Evolutionary conservation across 2,113 vertebrate species (phyloP).

Genomic region (Kobus ellipsiprymnus): DNA sequence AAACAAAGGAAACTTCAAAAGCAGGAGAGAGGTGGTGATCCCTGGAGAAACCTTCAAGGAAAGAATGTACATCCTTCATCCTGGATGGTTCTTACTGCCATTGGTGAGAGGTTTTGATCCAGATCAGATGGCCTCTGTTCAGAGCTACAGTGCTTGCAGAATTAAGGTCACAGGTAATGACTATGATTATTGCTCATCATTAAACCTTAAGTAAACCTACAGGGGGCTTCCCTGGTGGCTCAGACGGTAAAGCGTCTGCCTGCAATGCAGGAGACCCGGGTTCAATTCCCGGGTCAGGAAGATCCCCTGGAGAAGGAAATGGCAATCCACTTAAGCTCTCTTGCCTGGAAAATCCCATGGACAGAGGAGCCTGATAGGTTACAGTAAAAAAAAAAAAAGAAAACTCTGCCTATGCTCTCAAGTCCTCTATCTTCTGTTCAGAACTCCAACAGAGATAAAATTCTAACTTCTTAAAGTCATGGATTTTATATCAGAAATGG

Average conservation of each 20-base stretch:
- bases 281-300: no score
- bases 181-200: neutral
- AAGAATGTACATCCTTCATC: neutral
- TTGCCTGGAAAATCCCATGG: no score
- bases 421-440: neutral
- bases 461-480: neutral
- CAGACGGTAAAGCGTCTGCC: no score
- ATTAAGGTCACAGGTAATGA: neutral
- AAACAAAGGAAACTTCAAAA: conserved; percentile 16
- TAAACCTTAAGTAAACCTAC: neutral
- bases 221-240: no score
- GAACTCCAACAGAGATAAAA: neutral
- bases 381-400: neutral
- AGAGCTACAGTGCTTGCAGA: neutral
- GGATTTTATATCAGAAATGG: neutral
- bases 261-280: accelerated
- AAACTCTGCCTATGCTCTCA: neutral
- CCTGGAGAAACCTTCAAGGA: neutral
- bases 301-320: no score
- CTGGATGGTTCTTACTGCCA: neutral
- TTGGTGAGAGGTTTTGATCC: neutral
- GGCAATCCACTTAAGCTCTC: no score
- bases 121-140: neutral
- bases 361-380: no score
- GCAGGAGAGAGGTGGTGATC: neutral